These are phyloP conservation scores for Pogonus chalceus DNA, from an alignment of 1,140 invertebrate species.

Conservation along the genomic window DNA sequence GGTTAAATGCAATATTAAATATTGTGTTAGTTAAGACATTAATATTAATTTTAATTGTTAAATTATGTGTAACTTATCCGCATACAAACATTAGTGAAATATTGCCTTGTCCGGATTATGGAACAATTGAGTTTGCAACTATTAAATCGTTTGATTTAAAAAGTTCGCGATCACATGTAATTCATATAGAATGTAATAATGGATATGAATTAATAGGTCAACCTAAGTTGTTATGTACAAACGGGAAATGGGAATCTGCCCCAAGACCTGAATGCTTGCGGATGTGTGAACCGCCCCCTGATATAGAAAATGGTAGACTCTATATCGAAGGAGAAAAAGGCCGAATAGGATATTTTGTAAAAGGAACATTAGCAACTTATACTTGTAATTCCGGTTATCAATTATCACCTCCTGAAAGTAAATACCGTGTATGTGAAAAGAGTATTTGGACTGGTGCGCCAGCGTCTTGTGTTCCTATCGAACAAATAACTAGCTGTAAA, in stretches of 20 bases:
- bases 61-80: too few species aligned
- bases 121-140: constrained; percentile 5
- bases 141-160: neutral
- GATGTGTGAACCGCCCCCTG: neutral
- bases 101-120: constrained; percentile 12
- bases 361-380: constrained; percentile 30
- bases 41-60: too few species aligned
- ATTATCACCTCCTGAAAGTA: constrained; percentile 24
- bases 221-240: neutral
- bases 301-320: neutral
- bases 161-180: neutral
- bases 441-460: constrained; percentile 30
- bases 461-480: constrained; percentile 22
- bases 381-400: constrained; percentile 25
- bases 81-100: neutral
- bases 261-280: neutral
- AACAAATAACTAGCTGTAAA: constrained; percentile 20
- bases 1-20: too few species aligned
- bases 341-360: constrained; percentile 20
- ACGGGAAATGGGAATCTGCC: neutral
- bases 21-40: too few species aligned
- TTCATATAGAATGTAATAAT: neutral
- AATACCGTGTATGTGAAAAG: constrained; percentile 29
- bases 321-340: constrained; percentile 5
- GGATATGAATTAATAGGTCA: neutral